Evolutionary conservation across 2,797 vertebrate genomes (phyloP).

Genomic region (Poecile montanus): DNA sequence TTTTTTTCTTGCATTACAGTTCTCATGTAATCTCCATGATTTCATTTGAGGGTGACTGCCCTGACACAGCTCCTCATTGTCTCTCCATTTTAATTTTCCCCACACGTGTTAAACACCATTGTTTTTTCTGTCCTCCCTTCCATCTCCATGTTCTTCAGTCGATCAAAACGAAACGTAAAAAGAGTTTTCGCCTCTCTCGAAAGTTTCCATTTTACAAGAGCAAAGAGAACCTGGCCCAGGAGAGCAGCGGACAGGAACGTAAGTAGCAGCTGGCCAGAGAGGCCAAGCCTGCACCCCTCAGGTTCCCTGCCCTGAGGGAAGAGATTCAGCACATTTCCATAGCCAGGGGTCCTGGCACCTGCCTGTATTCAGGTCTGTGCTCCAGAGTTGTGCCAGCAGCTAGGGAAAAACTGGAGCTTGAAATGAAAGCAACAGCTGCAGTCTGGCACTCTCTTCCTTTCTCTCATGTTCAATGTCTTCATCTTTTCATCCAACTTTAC

Average conservation of each 20-base stretch:
- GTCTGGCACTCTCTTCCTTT: not conserved
- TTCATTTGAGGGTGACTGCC: conserved; percentile 72
- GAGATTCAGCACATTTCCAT: not conserved
- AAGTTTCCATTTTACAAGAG: conserved; percentile 99
- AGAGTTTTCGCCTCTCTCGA: conserved; percentile 99
- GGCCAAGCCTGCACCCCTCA: not conserved
- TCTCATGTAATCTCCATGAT: conserved; percentile 76
- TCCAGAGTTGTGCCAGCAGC: not conserved
- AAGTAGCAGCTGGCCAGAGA: conserved; percentile 85
- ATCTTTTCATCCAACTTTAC: conserved; percentile 52
- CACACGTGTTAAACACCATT: conserved; percentile 76
- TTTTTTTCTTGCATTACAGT: conserved; percentile 73
- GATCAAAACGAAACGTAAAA: conserved; percentile 99
- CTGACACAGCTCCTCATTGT: conserved; percentile 74
- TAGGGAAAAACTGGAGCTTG: not conserved
- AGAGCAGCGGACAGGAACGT: conserved; percentile 96
- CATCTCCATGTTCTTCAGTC: conserved; percentile 88
- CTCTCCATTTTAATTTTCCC: conserved; percentile 78
- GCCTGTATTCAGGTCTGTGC: not conserved
- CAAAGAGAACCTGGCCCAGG: conserved; percentile 99
- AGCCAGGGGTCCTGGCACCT: not conserved
- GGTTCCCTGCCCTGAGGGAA: not conserved
- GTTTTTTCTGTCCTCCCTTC: conserved; percentile 78
- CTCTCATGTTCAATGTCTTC: conserved; percentile 34
- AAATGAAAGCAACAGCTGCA: not conserved